Base-by-base conservation (phyloP, 2,113 vertebrate species). In the Atrichornis clamosus region DNA sequence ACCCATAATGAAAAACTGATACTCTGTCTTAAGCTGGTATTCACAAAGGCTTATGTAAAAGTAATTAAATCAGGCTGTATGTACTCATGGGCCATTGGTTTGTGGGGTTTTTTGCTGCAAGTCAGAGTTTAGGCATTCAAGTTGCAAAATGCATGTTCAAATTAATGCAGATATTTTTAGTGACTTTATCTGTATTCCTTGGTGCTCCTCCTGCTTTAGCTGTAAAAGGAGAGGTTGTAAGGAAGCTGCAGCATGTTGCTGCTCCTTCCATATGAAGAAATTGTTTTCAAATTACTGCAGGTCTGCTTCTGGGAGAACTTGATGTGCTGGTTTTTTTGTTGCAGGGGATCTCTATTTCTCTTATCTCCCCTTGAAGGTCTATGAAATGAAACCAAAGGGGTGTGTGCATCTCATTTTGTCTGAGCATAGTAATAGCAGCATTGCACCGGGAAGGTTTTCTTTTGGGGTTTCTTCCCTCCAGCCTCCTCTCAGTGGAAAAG, bases 271-370 rank as follows among this genome's bases (percentile, higher is more conserved):
- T 3, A 5, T 42, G 41, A 76, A 83, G 33, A 88, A 84, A 42
- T 47, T 10, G 35, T 55, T 41, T 63, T 56, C 60, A 86, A 49
- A 79, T 53, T 78, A 56, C 88, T 91, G 64, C 73, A 83, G 72
- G 46, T 97, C 80, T 13, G 6, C 56, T 82, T 89, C 41, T 78
- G 73, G 83, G 37, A 87, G 33, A 98, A 96, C 93, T 97, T 96
- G 97, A 97, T 97, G 94, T 74, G 96, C 97, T 89, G 90, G 87
- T 97, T 98, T 84, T 76, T n/a, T 22, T 73, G 28, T 86, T 80
- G 50, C 65, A 49, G 52, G 46, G 63, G 62, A 50, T 62, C n/a
- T 84, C 52, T 67, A 27, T 49, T 42, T 58, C 35, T 78, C 32
- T 76, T 32, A 42, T 79, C 53, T 65, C 59, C 49, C 83, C 93